Evolutionary conservation across 2,797 vertebrate genomes (phyloP), one percentile per base, ranked within the genome.

Genomic region (Apodemus agrarius): DNA sequence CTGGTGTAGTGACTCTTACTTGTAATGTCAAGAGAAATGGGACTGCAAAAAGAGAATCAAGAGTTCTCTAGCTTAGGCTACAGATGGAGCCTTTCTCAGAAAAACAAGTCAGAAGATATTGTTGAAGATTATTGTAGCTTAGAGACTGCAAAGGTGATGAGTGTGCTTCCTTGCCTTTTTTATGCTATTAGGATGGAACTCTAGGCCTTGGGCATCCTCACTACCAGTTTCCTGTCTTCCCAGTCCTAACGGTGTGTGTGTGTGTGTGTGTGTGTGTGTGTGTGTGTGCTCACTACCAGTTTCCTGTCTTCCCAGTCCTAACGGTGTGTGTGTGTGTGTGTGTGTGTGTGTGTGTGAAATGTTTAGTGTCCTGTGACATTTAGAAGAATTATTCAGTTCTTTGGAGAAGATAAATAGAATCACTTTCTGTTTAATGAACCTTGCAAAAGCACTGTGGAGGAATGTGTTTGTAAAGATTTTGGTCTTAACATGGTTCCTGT

Each of bases 301-400:
- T 5, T 16, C 26, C 57, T 75, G 17, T 67, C 34, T 61, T 61
- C 43, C 9, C 17, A 37, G 9, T 49, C 17, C 31, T 83, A 95
- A 89, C 74, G 43, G 24, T 43, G 43, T 43, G 43, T 43, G 43
- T 43, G 43, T 43, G 43, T 43, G 43, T 43, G 43, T 43, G 43
- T 43, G 43, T 43, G 43, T 43, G 43, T 43, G 43, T 43, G 43
- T 43, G 43, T 43, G 43, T 43, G 43, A 3, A 83, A 63, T 89
- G 86, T 79, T 92, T 87, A 88, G 9, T 69, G 13, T 52, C 43
- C 12, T 63, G 46, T 40, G 75, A 96, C 65, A 87, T 93, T 37
- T 96, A 69, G 86, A 72, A 93, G 87, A 95, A 82, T 72, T 61
- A 54, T 21, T 7, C 76, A 86, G 59, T 88, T 90, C 72, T 81